Evolutionary conservation across 2,888 invertebrate genomes (phyloP), one percentile per base, ranked within the genome.

Genomic region (Athalia cordata): DNA sequence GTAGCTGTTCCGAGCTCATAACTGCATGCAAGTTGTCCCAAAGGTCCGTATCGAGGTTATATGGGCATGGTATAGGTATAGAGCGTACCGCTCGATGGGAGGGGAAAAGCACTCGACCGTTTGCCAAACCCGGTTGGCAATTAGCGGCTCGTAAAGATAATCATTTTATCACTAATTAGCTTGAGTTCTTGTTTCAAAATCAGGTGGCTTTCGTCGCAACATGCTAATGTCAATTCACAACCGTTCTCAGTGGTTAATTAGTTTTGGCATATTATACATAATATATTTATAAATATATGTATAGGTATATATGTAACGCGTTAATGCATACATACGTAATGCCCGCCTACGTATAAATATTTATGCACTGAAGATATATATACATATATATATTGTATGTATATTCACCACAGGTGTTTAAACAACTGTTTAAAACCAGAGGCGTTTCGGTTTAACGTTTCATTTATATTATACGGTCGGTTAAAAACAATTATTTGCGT

Each of bases 91-190:
- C 55, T 9, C 13, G 45, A 29, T 15, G 68, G 29, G 6, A 68
- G 52, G 68, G 72, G 57, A 9, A 72, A 57, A 59, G 59, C 72
- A 59, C 47, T 59, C 72, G 72, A 72, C 47, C 72, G 72, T 57
- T 72, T 59, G 72, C 72, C 57, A 47, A 72, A 72, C 52, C 72
- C 47, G 43, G 57, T 15, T 15, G 67, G 77, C 67, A 77, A 77
- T 77, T 77, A 77, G 77, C 57, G 29, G 43, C 77, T 77, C 67
- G 66, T 77, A 77, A 77, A 77, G 66, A 77, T 77, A 77, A 77
- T 67, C 49, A 67, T 77, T 55, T 77, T 49, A 77, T 77, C 49
- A 59, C 77, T 67, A 67, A 77, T 77, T 77, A 77, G 66, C 9
- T 59, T 3, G 57, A 57, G 59, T 77, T 67, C 67, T 77, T 55